Evolutionary conservation across 1,140 invertebrate genomes (phyloP).

Genomic region (Drosophila aff.): DNA sequence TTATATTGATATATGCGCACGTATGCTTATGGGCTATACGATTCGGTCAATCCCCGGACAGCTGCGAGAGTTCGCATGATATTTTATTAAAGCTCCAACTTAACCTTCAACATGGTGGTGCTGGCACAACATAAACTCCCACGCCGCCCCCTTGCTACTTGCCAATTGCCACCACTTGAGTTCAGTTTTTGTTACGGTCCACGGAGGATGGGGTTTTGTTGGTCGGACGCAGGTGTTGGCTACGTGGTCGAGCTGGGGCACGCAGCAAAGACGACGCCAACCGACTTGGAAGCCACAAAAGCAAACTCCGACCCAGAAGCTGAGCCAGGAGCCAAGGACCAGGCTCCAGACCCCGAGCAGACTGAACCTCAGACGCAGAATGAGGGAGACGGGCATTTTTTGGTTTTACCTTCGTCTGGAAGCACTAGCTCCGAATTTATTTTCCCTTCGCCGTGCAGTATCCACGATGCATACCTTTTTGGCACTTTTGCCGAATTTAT

Average conservation of each 20-base stretch:
- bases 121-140: slow-evolving; percentile 43
- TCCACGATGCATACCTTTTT: slow-evolving; percentile 76
- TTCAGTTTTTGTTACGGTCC: slow-evolving; percentile 43
- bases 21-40: slow-evolving; percentile 41
- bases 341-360: slow-evolving; percentile 7
- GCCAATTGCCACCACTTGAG: slow-evolving; percentile 26
- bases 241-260: slow-evolving; percentile 49
- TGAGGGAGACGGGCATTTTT: slow-evolving; percentile 49
- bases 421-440: slow-evolving; percentile 53
- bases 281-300: slow-evolving; percentile 73
- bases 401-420: slow-evolving; percentile 70
- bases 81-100: slow-evolving; percentile 74
- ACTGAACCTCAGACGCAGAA: slow-evolving; percentile 25
- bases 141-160: slow-evolving; percentile 8
- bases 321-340: slow-evolving; percentile 5
- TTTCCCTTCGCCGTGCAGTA: slow-evolving; percentile 37
- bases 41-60: slow-evolving; percentile 48
- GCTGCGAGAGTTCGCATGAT: slow-evolving; percentile 63
- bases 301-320: slow-evolving; percentile 19
- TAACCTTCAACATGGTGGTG: slow-evolving; percentile 62
- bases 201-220: slow-evolving; percentile 30
- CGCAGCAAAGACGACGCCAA: slow-evolving; percentile 64
- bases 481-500: slow-evolving; percentile 81
- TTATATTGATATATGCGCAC: slow-evolving; percentile 40
- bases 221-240: slow-evolving; percentile 69